Evolutionary conservation across 2,113 vertebrate genomes (phyloP).

Genomic region (Trematomus loennbergii): DNA sequence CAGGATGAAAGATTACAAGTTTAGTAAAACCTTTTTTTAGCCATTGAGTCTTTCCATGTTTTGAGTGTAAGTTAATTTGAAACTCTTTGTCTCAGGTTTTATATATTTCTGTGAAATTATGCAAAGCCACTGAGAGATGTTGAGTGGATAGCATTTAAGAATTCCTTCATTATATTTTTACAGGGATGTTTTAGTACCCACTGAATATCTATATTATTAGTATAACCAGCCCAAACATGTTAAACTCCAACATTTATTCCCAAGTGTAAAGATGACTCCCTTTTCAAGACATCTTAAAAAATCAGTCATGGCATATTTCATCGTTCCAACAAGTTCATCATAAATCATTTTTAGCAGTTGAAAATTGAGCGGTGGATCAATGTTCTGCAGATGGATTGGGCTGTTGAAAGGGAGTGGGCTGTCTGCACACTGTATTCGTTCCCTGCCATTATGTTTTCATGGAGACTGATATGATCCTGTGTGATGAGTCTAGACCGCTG

Average conservation of each 20-base stretch:
- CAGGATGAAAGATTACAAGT: background rate
- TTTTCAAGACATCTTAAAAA: slow-evolving; percentile 1
- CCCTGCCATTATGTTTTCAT: slow-evolving; percentile 42
- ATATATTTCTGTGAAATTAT: background rate
- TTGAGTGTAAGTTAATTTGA: background rate
- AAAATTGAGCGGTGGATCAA: slow-evolving; percentile 36
- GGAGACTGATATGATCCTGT: slow-evolving; percentile 49
- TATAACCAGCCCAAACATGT: background rate
- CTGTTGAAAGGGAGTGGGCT: slow-evolving; percentile 22
- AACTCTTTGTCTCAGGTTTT: background rate
- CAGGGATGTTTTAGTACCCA: background rate
- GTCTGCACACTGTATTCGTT: slow-evolving; percentile 28
- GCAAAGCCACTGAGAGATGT: background rate
- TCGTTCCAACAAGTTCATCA: slow-evolving; percentile 7
- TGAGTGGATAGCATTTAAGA: background rate
- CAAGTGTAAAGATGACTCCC: background rate
- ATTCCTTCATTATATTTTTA: background rate
- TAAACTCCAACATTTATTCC: background rate
- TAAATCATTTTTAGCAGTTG: slow-evolving; percentile 31
- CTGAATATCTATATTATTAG: background rate
- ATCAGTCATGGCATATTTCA: slow-evolving; percentile 4
- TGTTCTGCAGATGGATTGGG: slow-evolving; percentile 41
- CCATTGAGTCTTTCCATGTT: background rate
- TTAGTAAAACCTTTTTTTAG: background rate
- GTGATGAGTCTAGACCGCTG: slow-evolving; percentile 31